phyloP scores from a whole-genome alignment of 92 coral and sea anemone genomes.

The Porites cylindrica region DNA sequence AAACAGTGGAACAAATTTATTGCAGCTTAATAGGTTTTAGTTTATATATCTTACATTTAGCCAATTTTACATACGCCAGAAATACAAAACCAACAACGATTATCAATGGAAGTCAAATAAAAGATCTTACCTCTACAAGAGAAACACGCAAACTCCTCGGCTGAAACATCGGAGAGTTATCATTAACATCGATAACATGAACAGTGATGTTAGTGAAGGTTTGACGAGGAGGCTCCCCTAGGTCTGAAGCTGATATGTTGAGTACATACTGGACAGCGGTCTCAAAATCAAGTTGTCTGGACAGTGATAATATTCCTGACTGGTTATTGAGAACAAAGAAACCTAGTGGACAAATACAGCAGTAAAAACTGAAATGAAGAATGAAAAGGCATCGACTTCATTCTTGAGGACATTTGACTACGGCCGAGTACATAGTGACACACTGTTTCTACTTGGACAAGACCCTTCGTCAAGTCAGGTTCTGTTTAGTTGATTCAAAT shows the following conservation, averaged over 20 bases:
- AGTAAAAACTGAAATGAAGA: not conserved
- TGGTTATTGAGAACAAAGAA: constrained; percentile 70
- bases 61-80: no score
- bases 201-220: constrained; percentile 54
- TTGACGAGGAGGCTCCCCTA: constrained; percentile 65
- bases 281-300: constrained; percentile 71
- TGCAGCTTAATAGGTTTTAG: not conserved
- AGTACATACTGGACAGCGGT: constrained; percentile 56
- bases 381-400: no score
- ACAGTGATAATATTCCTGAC: constrained; percentile 69
- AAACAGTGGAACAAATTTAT: not conserved
- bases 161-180: constrained; percentile 69
- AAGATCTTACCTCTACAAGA: constrained; percentile 53
- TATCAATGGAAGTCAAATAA: not conserved
- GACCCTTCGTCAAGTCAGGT: no score
- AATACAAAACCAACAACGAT: no score
- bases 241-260: constrained; percentile 70
- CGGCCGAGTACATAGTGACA: no score
- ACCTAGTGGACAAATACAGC: constrained; percentile 26
- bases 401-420: no score
- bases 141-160: constrained; percentile 31
- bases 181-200: constrained; percentile 75
- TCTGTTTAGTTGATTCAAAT: no score
- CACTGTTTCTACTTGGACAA: no score
- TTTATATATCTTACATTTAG: no score